Evolutionary conservation across 2,888 invertebrate genomes (phyloP), one percentile per base, ranked within the genome.

Genomic region (Lapara coniferarum): DNA sequence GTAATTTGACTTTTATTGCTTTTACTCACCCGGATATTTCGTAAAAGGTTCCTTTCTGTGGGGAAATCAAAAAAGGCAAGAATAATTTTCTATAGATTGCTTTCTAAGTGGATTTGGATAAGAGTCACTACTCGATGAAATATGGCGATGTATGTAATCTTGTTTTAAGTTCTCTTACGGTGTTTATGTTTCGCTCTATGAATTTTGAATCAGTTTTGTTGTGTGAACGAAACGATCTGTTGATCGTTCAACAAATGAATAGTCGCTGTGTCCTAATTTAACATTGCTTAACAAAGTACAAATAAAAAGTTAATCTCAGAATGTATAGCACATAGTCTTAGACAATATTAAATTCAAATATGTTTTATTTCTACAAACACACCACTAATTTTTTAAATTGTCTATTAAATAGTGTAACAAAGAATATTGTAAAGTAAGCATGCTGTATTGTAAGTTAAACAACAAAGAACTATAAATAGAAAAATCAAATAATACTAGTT

Each of bases 1-100:
- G 88, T 91, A 91, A 92, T 91, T 91, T 86, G 89, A 89, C 86
- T 91, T 92, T 91, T 91, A 92, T 91, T 89, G 88, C 89, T 89
- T 89, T 85, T 82, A 78, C 86, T 84, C 83, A 79, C 79, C 77
- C 79, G 82, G 84, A 85, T 86, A 83, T 86, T 85, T 77, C 75
- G 81, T 77, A 78, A 83, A 86, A 85, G 86, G 82, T 83, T 84
- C 81, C 77, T 82, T 85, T 81, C 82, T 79, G 77, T 78, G 74
- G 86, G 79, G 78, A 84, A 81, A 83, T 83, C 76, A 77, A 83
- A 81, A 63, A 82, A 78, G 75, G 73, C 72, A 78, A 75, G 77
- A 78, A 82, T 79, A 77, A 78, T 81, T 80, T 80, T 77, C 72
- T 71, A 78, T 76, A 71, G 71, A 74, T 73, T 71, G 76, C 77